A percentile compares a stretch with the other conserved stretches of the same genome.
Evolutionary conservation across 2,797 vertebrate species (phyloP).

Genomic region (Chelidonichthys spinosus): DNA sequence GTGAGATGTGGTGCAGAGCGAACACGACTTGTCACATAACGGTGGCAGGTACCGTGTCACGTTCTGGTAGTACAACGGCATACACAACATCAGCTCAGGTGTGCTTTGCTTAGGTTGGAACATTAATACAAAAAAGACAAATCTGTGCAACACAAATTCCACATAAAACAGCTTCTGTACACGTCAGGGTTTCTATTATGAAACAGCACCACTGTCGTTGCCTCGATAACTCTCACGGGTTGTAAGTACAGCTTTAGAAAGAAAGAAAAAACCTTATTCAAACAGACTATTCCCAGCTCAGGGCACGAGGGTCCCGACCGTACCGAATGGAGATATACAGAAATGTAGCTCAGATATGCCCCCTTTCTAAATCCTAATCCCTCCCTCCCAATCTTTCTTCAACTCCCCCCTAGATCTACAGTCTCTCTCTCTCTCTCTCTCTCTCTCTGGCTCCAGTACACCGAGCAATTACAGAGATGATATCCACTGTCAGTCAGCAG

Average conservation of each 20-base stretch:
- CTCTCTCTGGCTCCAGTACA: constrained; percentile 65
- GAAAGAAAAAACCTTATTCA: constrained; percentile 19
- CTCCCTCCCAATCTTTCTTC: constrained; percentile 43
- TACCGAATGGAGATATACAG: constrained; percentile 58
- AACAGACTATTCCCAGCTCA: constrained; percentile 51
- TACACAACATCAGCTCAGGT: neutral
- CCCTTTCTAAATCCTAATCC: constrained; percentile 63
- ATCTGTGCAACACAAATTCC: constrained; percentile 20
- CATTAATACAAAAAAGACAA: constrained; percentile 19
- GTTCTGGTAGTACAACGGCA: constrained; percentile 17
- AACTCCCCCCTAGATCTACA: constrained; percentile 12
- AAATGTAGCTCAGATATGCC: constrained; percentile 42
- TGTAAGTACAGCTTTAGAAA: constrained; percentile 29
- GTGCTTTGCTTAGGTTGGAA: neutral
- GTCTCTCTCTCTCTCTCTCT: constrained; percentile 27
- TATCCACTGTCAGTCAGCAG: constrained; percentile 87
- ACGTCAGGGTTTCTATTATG: constrained; percentile 36
- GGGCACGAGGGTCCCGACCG: constrained; percentile 45
- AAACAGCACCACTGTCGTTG: constrained; percentile 41
- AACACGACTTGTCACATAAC: constrained; percentile 32
- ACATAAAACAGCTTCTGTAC: constrained; percentile 18
- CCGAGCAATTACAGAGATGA: constrained; percentile 86
- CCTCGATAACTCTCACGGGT: constrained; percentile 46
- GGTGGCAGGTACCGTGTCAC: constrained; percentile 23
- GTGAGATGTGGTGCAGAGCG: constrained; percentile 46